Evolutionary conservation across 1,140 invertebrate species (phyloP), one percentile per base, ranked within the genome.

Genomic region (Ostrea denselamellosa): DNA sequence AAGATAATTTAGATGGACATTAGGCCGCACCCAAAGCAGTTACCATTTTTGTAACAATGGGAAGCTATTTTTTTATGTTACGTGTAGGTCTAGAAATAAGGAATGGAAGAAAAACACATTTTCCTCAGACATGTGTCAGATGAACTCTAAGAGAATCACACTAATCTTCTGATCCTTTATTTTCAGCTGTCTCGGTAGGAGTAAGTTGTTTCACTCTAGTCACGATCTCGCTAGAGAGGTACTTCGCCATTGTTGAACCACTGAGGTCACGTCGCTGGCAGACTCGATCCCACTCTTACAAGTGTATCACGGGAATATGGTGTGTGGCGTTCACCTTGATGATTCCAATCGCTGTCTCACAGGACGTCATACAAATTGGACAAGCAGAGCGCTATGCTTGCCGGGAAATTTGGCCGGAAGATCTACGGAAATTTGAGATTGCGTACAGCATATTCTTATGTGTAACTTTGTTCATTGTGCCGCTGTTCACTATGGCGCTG

Each of bases 231-330:
- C 95, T 98, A 89, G 98, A 98, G 94, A 95, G 98, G 0, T 98
- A 98, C 95, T 98, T 98, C 93, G 98, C 98, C 51, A 98, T 98
- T 90, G 98, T 98, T 92, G 96, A 97, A 85, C 98, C 98, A 0
- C 93, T 98, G 7, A 90, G 92, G 10, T 94, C 94, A 0, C 89
- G 94, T 10, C 87, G 96, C 96, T 98, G 98, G 98, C 98, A 98
- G 95, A 98, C 98, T 0, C 96, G 97, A 87, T 97, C 97, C 88
- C 97, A 98, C 94, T 97, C 97, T 25, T 98, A 97, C 95, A 98
- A 97, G 94, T 97, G 89, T 65, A 93, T 94, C 25, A 90, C 87
- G 10, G 90, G 91, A 0, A 93, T 92, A 88, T 94, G 94, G 94
- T n/a, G 89, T 0, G 58, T 90, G 19, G 90, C 93, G 0, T 87